Conservation (phyloP, 2,113 vertebrate species). For the Geococcyx californianus region DNA sequence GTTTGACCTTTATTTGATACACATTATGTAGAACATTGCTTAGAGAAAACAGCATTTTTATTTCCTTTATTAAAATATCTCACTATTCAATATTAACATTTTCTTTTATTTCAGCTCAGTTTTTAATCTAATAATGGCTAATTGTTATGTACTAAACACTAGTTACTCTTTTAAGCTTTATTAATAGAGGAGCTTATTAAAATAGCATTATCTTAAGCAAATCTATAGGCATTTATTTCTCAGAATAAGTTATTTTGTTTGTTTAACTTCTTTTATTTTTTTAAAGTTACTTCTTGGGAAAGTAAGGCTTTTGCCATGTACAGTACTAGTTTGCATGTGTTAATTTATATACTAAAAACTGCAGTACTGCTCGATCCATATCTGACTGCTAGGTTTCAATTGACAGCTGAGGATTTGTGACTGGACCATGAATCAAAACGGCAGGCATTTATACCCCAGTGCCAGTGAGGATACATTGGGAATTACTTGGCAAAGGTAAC, state of each 20-base stretch:
- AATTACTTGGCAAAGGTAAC: constrained; percentile 99
- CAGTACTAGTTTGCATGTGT: constrained; percentile 86
- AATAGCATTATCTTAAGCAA: constrained; percentile 63
- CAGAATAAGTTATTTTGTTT: constrained; percentile 68
- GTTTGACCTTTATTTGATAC: constrained; percentile 45
- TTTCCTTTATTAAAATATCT: constrained; percentile 73
- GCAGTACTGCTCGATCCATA: constrained; percentile 96
- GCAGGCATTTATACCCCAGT: constrained; percentile 99
- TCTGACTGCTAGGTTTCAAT: constrained; percentile 99
- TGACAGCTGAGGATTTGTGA: constrained; percentile 99
- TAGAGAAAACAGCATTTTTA: constrained; percentile 62
- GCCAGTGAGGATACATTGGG: constrained; percentile 99
- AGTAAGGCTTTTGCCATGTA: constrained; percentile 79
- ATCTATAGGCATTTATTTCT: constrained; percentile 69
- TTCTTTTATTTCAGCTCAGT: constrained; percentile 80
- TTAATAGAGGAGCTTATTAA: constrained; percentile 71
- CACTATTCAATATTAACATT: constrained; percentile 80
- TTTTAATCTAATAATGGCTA: constrained; percentile 79
- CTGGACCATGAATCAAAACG: constrained; percentile 99
- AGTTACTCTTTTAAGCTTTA: constrained; percentile 76
- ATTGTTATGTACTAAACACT: constrained; percentile 78
- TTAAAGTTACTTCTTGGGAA: constrained; percentile 72
- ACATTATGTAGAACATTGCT: constrained; percentile 54
- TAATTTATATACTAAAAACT: constrained; percentile 92
- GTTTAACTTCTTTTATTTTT: constrained; percentile 10